Conservation (phyloP, 1,140 invertebrate genomes). For the Venturia canescens region DNA sequence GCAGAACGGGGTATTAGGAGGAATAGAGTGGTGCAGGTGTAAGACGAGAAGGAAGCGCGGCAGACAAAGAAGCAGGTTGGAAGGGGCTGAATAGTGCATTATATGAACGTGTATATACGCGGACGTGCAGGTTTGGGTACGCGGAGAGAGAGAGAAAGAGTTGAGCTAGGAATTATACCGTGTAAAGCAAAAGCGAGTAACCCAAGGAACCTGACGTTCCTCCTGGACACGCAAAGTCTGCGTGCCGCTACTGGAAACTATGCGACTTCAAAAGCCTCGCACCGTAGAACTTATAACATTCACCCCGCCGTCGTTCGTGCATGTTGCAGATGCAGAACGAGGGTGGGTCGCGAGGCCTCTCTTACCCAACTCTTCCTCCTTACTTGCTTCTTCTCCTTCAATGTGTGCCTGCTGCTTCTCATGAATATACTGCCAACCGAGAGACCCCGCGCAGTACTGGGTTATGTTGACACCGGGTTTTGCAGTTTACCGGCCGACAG, state of each 20-base stretch:
- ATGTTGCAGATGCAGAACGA: neutral
- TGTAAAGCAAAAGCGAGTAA: neutral
- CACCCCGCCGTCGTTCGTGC: slow-evolving; percentile 5
- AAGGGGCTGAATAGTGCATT: neutral
- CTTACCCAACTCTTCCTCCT: slow-evolving; percentile 1
- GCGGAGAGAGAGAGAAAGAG: slow-evolving; percentile 55
- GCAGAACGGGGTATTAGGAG: neutral
- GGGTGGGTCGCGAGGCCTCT: slow-evolving; percentile 29
- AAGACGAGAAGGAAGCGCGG: slow-evolving; percentile 5
- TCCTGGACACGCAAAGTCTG: slow-evolving; percentile 68
- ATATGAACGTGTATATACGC: too few relatives aligned
- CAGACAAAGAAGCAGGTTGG: neutral
- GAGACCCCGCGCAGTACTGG: slow-evolving; percentile 55
- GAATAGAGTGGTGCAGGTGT: slow-evolving; percentile 21
- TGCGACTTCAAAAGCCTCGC: slow-evolving; percentile 67
- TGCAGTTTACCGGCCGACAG: slow-evolving; percentile 58
- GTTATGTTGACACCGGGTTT: slow-evolving; percentile 65
- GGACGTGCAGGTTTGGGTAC: neutral
- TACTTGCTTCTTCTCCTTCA: neutral
- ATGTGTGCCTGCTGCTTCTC: slow-evolving; percentile 38
- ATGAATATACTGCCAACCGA: slow-evolving; percentile 58
- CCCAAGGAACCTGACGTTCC: slow-evolving; percentile 35
- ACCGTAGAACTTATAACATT: neutral
- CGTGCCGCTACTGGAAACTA: slow-evolving; percentile 67
- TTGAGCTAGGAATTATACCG: slow-evolving; percentile 29